Base-by-base conservation (phyloP, 2,797 vertebrate genomes). In the Chaunax sp. region DNA sequence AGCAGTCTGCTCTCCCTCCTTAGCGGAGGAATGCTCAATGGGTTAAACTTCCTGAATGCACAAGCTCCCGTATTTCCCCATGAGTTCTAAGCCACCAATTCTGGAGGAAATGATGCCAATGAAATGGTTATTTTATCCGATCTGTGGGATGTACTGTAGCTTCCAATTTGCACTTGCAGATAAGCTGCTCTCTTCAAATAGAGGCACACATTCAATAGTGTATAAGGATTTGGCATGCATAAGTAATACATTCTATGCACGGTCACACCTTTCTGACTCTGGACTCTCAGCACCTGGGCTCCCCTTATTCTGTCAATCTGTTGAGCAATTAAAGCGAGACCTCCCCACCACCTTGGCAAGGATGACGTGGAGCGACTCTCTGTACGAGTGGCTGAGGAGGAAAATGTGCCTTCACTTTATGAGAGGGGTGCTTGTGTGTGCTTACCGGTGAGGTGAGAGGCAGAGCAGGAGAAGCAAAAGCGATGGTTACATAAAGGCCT, bases 301-400 rank as follows among this genome's bases (percentile, higher is more conserved):
- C 61, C 38, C 60, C 67, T 56, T 65, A 72, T 77, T 82, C 80
- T 79, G 77, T 85, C 73, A 81, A 35, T 84, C 77, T 70, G 72
- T 43, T n/a, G 58, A 72, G 67, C 57, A 82, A 85, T 89, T 85
- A 78, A 53, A 76, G 46, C 10, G 2, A 84, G 22, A 22, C 44
- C 30, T 80, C 67, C 16, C 60, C 2, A 9, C 33, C 53, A 55
- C 51, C 50, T 53, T 51, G 60, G 52, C 64, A 70, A 46, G 38
- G 40, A 43, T 49, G 58, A 67, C 15, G 62, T n/a, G n/a, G n/a
- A n/a, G n/a, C n/a, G 7, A 1, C 14, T 18, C 18, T 14, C 38
- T 33, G 28, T 64, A 40, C 43, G 65, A 75, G 41, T 19, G 38
- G 33, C 15, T 63, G 49, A 30, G 9, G 33, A 16, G 22, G 22